Conservation (phyloP, 2,888 invertebrate genomes). For the Tigriopus californicus region DNA sequence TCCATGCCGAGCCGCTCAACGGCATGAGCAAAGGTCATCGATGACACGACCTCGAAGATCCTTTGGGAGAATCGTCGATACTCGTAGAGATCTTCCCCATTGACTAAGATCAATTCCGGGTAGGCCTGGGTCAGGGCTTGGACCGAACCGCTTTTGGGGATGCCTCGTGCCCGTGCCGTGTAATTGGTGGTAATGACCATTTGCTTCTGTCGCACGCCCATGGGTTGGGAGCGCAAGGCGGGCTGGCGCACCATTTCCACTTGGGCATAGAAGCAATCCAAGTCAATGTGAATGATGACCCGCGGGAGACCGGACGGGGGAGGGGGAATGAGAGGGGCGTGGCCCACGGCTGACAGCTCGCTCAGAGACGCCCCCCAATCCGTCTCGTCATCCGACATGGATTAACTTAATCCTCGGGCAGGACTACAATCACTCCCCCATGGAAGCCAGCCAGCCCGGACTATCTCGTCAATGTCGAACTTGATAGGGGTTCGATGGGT, state of each 20-base stretch:
- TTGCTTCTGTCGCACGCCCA: conserved; percentile 67
- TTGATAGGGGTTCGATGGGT: too few species aligned
- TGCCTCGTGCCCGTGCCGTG: conserved; percentile 50
- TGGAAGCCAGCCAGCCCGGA: too few species aligned
- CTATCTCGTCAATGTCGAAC: too few species aligned
- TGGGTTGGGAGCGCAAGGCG: conserved; percentile 41
- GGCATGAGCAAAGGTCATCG: conserved; percentile 42
- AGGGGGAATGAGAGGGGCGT: too few species aligned
- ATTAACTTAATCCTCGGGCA: too few species aligned
- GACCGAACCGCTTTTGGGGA: conserved; percentile 56
- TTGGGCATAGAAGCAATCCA: conserved; percentile 71
- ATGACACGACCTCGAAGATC: conserved; percentile 23
- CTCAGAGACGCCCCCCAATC: too few species aligned
- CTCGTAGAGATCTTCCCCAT: conserved; percentile 61
- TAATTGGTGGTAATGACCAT: conserved; percentile 70
- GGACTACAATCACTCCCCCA: too few species aligned
- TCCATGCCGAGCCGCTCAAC: conserved; percentile 68
- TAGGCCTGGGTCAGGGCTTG: conserved; percentile 52
- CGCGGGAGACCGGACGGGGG: conserved; percentile 25
- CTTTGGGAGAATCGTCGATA: conserved; percentile 59
- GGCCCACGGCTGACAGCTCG: too few species aligned
- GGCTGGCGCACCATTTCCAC: conserved; percentile 51
- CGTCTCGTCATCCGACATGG: too few species aligned
- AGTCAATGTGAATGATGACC: conserved; percentile 56
- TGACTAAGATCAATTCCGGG: conserved; percentile 51